These are phyloP conservation scores for Ceyx erithaca DNA, from an alignment of 2,797 vertebrate genomes.

Conservation along the genomic window DNA sequence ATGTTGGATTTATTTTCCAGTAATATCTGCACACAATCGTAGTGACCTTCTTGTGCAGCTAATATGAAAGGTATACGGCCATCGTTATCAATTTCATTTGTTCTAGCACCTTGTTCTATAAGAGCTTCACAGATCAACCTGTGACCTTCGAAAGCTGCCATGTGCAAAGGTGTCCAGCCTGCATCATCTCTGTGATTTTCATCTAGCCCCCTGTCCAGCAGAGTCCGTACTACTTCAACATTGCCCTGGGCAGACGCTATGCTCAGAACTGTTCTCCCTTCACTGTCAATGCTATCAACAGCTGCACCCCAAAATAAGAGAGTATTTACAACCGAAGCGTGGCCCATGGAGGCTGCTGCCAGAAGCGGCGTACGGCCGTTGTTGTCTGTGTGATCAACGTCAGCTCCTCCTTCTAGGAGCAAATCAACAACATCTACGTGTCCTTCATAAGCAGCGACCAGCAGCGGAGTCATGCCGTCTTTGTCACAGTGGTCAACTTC, in stretches of 20 bases:
- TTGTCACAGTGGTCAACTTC: constrained; percentile 98
- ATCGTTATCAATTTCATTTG: constrained; percentile 95
- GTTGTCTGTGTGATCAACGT: constrained; percentile 97
- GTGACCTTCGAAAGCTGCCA: constrained; percentile 97
- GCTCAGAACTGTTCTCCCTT: constrained; percentile 96
- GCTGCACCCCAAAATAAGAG: constrained; percentile 98
- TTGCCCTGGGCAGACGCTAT: constrained; percentile 98
- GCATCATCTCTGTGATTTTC: constrained; percentile 98
- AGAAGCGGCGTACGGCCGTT: constrained; percentile 96
- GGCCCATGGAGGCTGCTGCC: constrained; percentile 97
- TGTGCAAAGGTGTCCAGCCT: constrained; percentile 97
- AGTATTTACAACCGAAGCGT: constrained; percentile 94
- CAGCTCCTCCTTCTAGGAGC: constrained; percentile 95
- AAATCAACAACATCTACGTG: constrained; percentile 97
- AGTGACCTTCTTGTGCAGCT: constrained; percentile 95
- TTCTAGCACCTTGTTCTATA: constrained; percentile 96
- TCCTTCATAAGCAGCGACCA: constrained; percentile 97
- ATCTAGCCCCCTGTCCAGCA: constrained; percentile 97
- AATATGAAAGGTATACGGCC: constrained; percentile 94
- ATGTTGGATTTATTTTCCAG: constrained; percentile 93
- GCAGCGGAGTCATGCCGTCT: constrained; percentile 96
- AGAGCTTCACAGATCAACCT: constrained; percentile 95
- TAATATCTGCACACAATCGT: constrained; percentile 93
- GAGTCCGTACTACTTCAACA: constrained; percentile 95
- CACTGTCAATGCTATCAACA: constrained; percentile 96